Evolutionary conservation across 2,797 vertebrate species (phyloP), one percentile per base, ranked within the genome.

Genomic region (Micropoecilia bifurca): DNA sequence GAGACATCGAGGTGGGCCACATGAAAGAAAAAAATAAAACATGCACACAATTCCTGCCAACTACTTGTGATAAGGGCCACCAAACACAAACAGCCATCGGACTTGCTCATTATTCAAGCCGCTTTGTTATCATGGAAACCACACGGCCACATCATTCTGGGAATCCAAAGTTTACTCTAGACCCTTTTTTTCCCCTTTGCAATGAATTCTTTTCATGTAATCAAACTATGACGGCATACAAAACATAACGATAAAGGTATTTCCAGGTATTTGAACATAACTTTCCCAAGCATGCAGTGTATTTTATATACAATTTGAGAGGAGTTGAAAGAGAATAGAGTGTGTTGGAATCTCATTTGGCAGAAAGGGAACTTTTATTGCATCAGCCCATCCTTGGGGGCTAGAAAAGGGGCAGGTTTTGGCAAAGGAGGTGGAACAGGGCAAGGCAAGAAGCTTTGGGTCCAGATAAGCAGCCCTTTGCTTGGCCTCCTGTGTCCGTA

Each of bases 1-100:
- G 95, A 1, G 98, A 99, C 66, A 96, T 99, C 0, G 96, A 99
- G 97, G 98, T 99, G 74, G 33, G 82, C 46, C 76, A 48, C 20
- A 48, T 25, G 68, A 61, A 75, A 53, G 53, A 39, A 75, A n/a
- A 71, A 71, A n/a, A 45, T 71, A 71, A 46, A 45, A n/a, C 53
- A 41, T 46, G 71, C 80, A 80, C 75, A 77, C 59, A 39, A 61
- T n/a, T 46, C 13, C 71, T 74, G 74, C 36, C 53, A 78, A 78
- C 76, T 76, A 78, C 79, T 75, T 74, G 55, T 69, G 76, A 80
- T 87, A 83, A 84, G 81, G 80, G 61, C 78, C 59, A 74, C 76
- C 74, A 73, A 85, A 80, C 77, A 82, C 80, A 80, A 81, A 75
- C 69, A 73, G 75, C 68, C 50, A 68, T 68, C 33, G n/a, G 46